Base-by-base conservation (phyloP, 2,888 invertebrate genomes). In the Dysmachus trigonus region DNA sequence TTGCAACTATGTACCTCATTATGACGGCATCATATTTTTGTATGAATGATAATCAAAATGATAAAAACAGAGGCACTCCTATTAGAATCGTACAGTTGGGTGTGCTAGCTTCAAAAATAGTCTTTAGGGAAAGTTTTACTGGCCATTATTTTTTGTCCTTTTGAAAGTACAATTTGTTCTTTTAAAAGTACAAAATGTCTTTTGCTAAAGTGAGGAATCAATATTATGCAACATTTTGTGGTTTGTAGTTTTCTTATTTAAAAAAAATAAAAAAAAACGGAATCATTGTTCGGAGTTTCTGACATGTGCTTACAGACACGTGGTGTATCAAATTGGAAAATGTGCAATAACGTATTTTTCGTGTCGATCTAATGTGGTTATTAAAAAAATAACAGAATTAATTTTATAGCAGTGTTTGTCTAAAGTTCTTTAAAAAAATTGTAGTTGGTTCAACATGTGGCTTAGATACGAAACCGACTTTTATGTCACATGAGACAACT, bases 221-320 rank as follows among this genome's bases (percentile, higher is more conserved):
- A 85, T 91, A 90, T 86, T 88, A 90, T 86, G 90, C 91, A 15
- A 90, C 90, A 27, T 87, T 91, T 35, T 90, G 90, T 87, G 91
- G 91, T 92, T 87, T 87, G 91, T 90, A 47, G 1, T 79, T n/a
- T 1, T 53, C 1, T 51, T 18, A 33, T 82, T 15, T 35, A 7
- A 53, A n/a, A 53, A 27, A 18, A 27, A 1, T 15, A 53, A n/a
- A 53, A 27, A 18, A 27, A 1, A 30, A 31, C n/a, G n/a, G 1
- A 31, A 8, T 22, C 7, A 53, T 22, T 53, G 10, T 7, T 22
- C 10, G 18, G 1, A 8, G 6, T 62, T 18, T 62, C 6, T 33
- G 15, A 15, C 8, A 30, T 15, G 31, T 72, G 72, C 38, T 41
- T 15, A 41, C 38, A 41, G 3, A 41, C 38, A 41, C 38, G 15